These are phyloP conservation scores for Corythornis vintsioides DNA, from an alignment of 2,113 vertebrate genomes.

Conservation along the genomic window DNA sequence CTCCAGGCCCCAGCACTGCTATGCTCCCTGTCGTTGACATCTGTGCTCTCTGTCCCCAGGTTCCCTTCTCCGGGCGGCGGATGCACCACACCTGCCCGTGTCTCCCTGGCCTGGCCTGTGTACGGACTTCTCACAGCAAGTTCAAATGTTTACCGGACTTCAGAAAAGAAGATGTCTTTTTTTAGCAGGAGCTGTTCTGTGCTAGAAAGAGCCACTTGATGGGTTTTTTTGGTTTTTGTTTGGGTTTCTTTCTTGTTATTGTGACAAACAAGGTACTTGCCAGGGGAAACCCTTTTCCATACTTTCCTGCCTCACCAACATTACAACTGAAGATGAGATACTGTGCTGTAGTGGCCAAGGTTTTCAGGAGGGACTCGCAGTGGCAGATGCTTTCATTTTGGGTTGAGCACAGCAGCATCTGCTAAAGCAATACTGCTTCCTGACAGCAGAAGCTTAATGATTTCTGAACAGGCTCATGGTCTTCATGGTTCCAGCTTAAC, in stretches of 20 bases:
- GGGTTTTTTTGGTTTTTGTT: background rate
- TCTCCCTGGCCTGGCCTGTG: constrained; percentile 82
- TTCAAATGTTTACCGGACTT: constrained; percentile 82
- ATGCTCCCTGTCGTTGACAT: background rate
- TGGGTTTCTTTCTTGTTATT: constrained; percentile 1
- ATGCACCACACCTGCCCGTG: constrained; percentile 92
- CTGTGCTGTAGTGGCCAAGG: background rate
- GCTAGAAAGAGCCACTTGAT: background rate
- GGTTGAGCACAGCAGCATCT: background rate
- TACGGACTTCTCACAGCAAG: constrained; percentile 71
- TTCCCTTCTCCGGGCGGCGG: constrained; percentile 87
- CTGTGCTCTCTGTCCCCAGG: constrained; percentile 72
- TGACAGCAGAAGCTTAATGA: background rate
- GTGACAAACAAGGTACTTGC: constrained; percentile 25
- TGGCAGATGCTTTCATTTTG: background rate
- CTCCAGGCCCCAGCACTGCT: accelerated
- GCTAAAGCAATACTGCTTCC: background rate
- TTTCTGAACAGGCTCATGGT: background rate
- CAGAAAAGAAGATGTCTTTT: constrained; percentile 78
- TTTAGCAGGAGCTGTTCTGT: constrained; percentile 25
- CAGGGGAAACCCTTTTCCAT: constrained; percentile 11
- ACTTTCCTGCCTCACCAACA: constrained; percentile 27
- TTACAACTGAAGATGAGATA: background rate
- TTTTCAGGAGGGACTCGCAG: background rate
- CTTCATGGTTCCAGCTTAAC: background rate